Evolutionary conservation across 2,113 vertebrate species (phyloP).

Genomic region (Alouatta palliata): DNA sequence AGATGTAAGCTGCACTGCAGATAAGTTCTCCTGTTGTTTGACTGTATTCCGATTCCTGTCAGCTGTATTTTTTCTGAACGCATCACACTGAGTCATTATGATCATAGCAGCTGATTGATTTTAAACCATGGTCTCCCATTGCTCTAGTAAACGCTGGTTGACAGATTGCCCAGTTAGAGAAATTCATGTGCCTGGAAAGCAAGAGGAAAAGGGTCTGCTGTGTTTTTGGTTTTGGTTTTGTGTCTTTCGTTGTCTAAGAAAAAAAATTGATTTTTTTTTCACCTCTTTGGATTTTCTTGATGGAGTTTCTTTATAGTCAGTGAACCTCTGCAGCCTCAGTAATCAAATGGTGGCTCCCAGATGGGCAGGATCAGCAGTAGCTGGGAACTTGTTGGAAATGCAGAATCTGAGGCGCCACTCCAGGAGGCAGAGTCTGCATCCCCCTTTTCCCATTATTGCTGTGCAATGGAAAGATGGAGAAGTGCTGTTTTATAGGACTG

Average conservation of each 20-base stretch:
- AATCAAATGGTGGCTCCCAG: neutral
- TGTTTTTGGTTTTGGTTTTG: conserved; percentile 29
- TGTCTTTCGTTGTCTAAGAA: conserved; percentile 28
- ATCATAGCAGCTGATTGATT: conserved; percentile 59
- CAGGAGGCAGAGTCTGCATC: neutral
- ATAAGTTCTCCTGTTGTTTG: neutral
- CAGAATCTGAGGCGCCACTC: neutral
- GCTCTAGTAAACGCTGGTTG: neutral
- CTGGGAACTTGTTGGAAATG: neutral
- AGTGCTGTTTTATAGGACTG: neutral
- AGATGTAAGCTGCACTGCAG: neutral
- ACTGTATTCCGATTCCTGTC: neutral
- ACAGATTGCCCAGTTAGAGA: conserved; percentile 48
- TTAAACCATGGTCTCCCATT: conserved; percentile 51
- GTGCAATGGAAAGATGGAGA: neutral
- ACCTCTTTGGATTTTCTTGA: neutral
- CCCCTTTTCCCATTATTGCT: neutral
- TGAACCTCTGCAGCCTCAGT: neutral
- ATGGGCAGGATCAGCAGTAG: neutral
- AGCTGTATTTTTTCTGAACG: neutral
- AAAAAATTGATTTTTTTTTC: neutral
- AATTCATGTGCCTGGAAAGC: conserved; percentile 48
- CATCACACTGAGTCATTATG: conserved; percentile 1
- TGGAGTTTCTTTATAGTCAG: neutral
- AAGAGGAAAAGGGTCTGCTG: neutral